Evolutionary conservation across 2,113 vertebrate species (phyloP).

Genomic region (Strix uralensis): DNA sequence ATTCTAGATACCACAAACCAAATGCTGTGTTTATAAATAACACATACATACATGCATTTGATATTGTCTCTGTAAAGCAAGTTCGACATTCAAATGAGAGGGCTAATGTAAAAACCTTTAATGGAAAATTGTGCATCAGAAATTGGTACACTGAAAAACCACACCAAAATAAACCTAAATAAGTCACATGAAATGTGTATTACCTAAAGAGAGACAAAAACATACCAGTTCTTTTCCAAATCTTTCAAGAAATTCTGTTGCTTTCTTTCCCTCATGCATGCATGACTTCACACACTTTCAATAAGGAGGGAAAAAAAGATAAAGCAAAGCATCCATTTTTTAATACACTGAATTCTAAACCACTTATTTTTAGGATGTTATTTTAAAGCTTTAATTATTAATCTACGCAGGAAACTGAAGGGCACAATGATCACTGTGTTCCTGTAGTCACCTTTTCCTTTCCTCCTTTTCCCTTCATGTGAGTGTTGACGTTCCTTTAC

Average conservation of each 20-base stretch:
- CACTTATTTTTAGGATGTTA: not conserved
- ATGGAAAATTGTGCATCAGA: not conserved
- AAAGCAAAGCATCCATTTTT: not conserved
- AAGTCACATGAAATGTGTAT: not conserved
- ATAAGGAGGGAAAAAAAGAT: not conserved
- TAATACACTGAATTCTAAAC: not conserved
- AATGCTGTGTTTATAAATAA: not conserved
- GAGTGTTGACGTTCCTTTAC: not conserved
- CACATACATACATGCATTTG: not conserved
- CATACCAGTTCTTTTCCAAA: not conserved
- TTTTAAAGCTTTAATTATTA: not conserved
- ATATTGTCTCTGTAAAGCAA: not conserved
- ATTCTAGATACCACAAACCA: not conserved
- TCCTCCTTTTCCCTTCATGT: not conserved
- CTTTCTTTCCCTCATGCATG: not conserved
- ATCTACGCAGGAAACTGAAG: not conserved
- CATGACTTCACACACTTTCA: not conserved
- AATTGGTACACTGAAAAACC: not conserved
- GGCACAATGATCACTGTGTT: not conserved
- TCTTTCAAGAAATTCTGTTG: not conserved
- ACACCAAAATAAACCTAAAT: not conserved
- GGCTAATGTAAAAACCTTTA: not conserved
- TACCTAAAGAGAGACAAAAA: not conserved
- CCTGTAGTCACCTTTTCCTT: not conserved
- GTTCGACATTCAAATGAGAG: not conserved